Base-by-base conservation (phyloP, 2,888 invertebrate species). In the Ochropleura leucogaster region DNA sequence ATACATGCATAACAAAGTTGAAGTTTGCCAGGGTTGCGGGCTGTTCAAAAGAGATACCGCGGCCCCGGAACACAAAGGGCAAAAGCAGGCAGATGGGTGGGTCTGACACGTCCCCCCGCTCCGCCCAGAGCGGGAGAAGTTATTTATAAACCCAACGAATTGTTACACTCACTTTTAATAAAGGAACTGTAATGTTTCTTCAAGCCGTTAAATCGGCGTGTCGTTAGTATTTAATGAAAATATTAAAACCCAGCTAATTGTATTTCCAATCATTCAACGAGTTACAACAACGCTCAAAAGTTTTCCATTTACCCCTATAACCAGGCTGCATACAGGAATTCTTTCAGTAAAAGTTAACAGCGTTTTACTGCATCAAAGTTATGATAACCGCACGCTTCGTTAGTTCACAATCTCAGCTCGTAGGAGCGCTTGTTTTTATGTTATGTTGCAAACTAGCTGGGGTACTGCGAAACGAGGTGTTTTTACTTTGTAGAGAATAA, bases 381-480 rank as follows among this genome's bases (percentile, higher is more conserved):
- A 70, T 83, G 79, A 79, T 83, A 83, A 79, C 79, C 78, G 40
- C 70, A 77, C 59, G 81, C 82, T 82, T 81, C 70, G 82, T 77
- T 81, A 82, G 78, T 47, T 10, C 47, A 81, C 72, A 77, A 81
- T 72, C 60, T 59, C 67, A 68, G 69, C 70, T 16, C 62, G 44
- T 51, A 30, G n/a, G 46, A 63, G 42, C n/a, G 68, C 63, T 60
- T 77, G 68, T 68, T 73, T 80, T 82, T 71, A 68, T 46, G 44
- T 49, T 57, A 67, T 71, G 8, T 30, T 59, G 47, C 40, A 64
- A 70, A 59, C 69, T 20, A 65, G 69, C 74, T 67, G 40, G 53
- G 46, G n/a, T 67, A 47, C 53, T 46, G 6, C 12, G 20, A n/a
- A 60, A 67, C 55, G 20, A 72, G 72, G 20, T 72, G 14, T 69